Evolutionary conservation across 1,140 invertebrate species (phyloP), one percentile per base, ranked within the genome.

Genomic region (Pachyrhynchus sulphureomaculatus): DNA sequence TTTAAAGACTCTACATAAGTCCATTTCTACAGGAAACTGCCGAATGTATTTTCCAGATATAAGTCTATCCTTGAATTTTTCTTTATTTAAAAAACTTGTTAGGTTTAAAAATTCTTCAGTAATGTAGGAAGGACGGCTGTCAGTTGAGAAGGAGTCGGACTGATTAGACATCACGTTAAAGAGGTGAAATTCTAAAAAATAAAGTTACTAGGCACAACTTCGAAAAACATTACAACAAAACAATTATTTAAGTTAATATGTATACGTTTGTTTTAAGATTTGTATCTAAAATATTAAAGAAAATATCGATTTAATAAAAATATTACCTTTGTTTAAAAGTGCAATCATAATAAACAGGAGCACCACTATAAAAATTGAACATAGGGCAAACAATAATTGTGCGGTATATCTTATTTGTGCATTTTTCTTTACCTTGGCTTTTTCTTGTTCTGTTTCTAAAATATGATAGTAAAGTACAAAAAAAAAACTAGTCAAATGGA

Each of bases 261-360:
- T n/a, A n/a, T n/a, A n/a, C n/a, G n/a, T n/a, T n/a, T n/a, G n/a
- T n/a, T n/a, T n/a, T n/a, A n/a, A n/a, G n/a, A n/a, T n/a, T n/a
- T n/a, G n/a, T n/a, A n/a, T n/a, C n/a, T n/a, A n/a, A n/a, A n/a
- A n/a, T n/a, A n/a, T n/a, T n/a, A n/a, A n/a, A n/a, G n/a, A n/a
- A n/a, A n/a, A n/a, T n/a, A n/a, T n/a, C n/a, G 10, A 23, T 23
- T 18, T 36, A 20, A 53, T 29, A 53, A 36, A 4, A 45, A 18
- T 34, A 34, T 56, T 47, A 64, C 62, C 49, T 57, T 58, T 49
- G 32, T 64, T 29, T 20, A 64, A 15, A 32, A 45, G 34, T 20
- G 33, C 48, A 6, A 47, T 12, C 3, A 53, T 45, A 3, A 42
- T 12, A 18, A 58, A 29, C 10, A 21, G 23, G 0, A 64, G 8